Evolutionary conservation across 92 coral and sea anemone species (phyloP), one percentile per base, ranked within the genome.

Genomic region (Actinernus sp.): DNA sequence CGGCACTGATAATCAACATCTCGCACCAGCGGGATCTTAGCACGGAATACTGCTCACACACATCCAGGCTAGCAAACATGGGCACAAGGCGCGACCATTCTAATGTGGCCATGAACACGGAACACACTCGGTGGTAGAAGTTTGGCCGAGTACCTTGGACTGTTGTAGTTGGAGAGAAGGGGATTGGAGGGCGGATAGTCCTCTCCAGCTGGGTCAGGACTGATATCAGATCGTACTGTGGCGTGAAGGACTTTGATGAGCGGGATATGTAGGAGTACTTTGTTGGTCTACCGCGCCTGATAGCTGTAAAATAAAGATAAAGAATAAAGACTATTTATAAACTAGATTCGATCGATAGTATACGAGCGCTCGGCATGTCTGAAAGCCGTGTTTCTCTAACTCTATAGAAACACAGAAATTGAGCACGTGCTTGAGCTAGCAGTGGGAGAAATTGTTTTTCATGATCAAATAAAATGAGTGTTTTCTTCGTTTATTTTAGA

Each of bases 1-100:
- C 76, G 1, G 93, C 93, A 28, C 76, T 58, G 7, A 87, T 43
- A 28, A 70, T 68, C 49, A 87, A 68, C 65, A 87, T 43, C 50
- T 87, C 88, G 46, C 93, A 65, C 93, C 93, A 87, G 13, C 81
- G 29, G 5, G 83, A 87, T 41, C 87, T 71, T 12, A 87, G 58
- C 33, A 87, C 63, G 63, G 69, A 57, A 33, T 82, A 84, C 55
- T 70, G 89, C 43, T 87, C 93, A 19, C 83, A 84, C 56, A 87
- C 79, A 37, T 76, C 84, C n/a, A 87, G 64, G 70, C 66, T 82
- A 19, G 74, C 47, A 47, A 87, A 87, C 79, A 84, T 84, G 6
- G 87, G 87, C 28, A 79, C 87, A 36, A 62, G 78, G 33, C 78
- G 60, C 10, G 85, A 76, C 93, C 93, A 87, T 26, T 84, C 64